Percentiles rank a stretch among this genome's conserved stretches.
Evolutionary conservation across 1,140 invertebrate species (phyloP).

Genomic region (Caenorhabditis remanei): DNA sequence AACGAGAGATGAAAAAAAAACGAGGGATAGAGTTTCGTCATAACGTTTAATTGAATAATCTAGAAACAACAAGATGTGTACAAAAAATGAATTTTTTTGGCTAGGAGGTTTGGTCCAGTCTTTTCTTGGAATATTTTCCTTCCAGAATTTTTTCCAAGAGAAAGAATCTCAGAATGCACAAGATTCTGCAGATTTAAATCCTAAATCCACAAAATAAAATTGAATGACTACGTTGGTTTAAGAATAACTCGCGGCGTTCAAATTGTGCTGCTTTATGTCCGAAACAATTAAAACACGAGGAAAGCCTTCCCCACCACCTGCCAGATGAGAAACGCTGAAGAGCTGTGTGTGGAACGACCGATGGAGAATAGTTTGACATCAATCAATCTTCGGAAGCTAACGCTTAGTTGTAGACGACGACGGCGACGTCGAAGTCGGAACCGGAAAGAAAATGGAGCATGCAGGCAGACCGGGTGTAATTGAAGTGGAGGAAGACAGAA

Average conservation of each 20-base stretch:
- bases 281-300: constrained; percentile 23
- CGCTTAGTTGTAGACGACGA: constrained; percentile 37
- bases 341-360: neutral
- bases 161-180: neutral
- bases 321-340: neutral
- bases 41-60: constrained; percentile 47
- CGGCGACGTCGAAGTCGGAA: constrained; percentile 11
- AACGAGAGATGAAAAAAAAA: neutral
- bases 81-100: neutral
- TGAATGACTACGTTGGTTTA: neutral
- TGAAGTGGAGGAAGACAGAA: constrained; percentile 6
- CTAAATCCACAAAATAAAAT: neutral
- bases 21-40: constrained; percentile 39
- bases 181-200: neutral
- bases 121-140: neutral
- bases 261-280: constrained; percentile 27
- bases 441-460: constrained; percentile 38
- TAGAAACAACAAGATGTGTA: constrained; percentile 39
- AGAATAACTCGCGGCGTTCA: constrained; percentile 24
- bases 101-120: neutral
- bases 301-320: constrained; percentile 3
- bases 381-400: constrained; percentile 52
- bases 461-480: constrained; percentile 11
- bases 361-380: constrained; percentile 48
- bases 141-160: neutral